Percentiles rank a stretch among this genome's conserved stretches.
Evolutionary conservation across 2,888 invertebrate species (phyloP).

Genomic region (Standfussiana lucernea): DNA sequence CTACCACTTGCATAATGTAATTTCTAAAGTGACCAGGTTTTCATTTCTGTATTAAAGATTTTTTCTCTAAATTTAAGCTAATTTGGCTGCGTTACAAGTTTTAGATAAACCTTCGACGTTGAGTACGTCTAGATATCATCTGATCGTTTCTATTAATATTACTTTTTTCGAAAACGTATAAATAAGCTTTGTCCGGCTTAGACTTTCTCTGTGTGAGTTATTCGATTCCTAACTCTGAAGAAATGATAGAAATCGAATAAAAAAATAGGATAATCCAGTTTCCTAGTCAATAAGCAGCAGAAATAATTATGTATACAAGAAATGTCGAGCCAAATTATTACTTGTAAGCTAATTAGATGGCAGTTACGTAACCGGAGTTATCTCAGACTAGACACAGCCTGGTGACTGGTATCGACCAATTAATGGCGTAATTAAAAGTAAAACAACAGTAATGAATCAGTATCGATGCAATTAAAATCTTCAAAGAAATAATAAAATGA

Average conservation of each 20-base stretch:
- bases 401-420: slow-evolving; percentile 30
- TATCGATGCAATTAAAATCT: slow-evolving; percentile 55
- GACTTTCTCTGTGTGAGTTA: background rate
- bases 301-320: background rate
- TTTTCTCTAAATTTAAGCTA: background rate
- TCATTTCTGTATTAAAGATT: background rate
- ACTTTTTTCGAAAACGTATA: background rate
- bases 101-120: background rate
- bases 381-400: slow-evolving; percentile 13
- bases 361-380: background rate
- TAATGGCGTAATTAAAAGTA: slow-evolving; percentile 50
- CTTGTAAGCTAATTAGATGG: background rate
- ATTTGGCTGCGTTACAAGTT: background rate
- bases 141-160: background rate
- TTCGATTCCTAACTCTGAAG: background rate
- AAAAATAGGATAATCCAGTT: background rate
- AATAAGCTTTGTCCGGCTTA: background rate
- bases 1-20: background rate
- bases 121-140: background rate
- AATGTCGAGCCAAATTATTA: slow-evolving; percentile 4
- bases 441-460: slow-evolving; percentile 52
- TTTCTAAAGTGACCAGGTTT: slow-evolving; percentile 10
- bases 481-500: slow-evolving; percentile 65
- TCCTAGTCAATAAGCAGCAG: background rate
- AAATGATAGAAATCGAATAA: background rate